phyloP scores from a whole-genome alignment of 1,140 invertebrate species.

The Drosophila trapezifrons region DNA sequence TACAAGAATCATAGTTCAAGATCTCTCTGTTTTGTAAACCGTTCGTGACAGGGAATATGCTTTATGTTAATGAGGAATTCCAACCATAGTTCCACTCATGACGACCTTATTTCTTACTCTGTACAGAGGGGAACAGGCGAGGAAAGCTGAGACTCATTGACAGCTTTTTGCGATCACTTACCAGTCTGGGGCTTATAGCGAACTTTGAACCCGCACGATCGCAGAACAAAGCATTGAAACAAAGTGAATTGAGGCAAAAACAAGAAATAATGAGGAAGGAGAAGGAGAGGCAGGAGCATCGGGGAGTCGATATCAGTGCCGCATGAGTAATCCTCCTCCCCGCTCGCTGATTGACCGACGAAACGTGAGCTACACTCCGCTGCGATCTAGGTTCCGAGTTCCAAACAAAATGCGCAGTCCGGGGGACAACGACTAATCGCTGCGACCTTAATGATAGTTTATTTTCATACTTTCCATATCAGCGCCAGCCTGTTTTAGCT shows the following conservation, averaged over 20 bases:
- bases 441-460: slow-evolving; percentile 42
- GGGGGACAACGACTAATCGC: slow-evolving; percentile 26
- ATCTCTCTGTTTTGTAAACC: too few relatives aligned
- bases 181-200: slow-evolving; percentile 22
- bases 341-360: neutral
- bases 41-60: neutral
- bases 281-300: neutral
- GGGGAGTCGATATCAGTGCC: slow-evolving; percentile 12
- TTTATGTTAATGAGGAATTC: neutral
- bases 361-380: slow-evolving; percentile 23
- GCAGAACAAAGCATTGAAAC: slow-evolving; percentile 33
- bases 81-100: neutral
- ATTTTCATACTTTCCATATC: slow-evolving; percentile 18
- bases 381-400: neutral
- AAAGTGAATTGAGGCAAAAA: slow-evolving; percentile 30
- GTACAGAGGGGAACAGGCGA: neutral
- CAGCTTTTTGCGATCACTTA: slow-evolving; percentile 10
- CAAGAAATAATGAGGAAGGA: neutral
- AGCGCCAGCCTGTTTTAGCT: slow-evolving; percentile 24
- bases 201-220: slow-evolving; percentile 44
- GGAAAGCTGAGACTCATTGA: neutral
- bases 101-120: neutral
- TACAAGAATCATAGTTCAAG: too few relatives aligned
- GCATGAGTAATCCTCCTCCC: slow-evolving; percentile 33
- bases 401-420: slow-evolving; percentile 20